These are phyloP conservation scores for Eucidaris tribuloides DNA, from an alignment of 35 echinoderm and acorn worm species.

Conservation along the genomic window DNA sequence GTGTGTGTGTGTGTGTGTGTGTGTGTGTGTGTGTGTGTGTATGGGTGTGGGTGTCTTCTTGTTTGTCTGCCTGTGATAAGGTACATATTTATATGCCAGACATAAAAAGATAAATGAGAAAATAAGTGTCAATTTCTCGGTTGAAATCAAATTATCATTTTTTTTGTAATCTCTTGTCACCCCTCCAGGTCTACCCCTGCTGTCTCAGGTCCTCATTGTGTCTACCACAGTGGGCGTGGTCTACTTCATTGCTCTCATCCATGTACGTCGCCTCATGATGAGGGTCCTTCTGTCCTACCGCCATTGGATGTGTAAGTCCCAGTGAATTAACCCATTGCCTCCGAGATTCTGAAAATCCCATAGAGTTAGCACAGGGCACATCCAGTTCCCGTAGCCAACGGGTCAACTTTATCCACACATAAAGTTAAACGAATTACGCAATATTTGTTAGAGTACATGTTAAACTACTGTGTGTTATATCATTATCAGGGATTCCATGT, in stretches of 20 bases:
- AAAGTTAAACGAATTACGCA: no score
- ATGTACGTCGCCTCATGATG: conserved; percentile 63
- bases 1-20: neutral
- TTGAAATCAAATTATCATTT: neutral
- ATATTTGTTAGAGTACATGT: no score
- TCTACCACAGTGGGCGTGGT: conserved; percentile 52
- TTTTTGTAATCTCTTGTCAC: neutral
- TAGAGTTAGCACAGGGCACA: no score
- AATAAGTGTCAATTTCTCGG: neutral
- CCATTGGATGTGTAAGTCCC: conserved; percentile 73
- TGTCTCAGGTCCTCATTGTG: conserved; percentile 51
- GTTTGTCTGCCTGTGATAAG: neutral
- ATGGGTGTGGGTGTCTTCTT: no score
- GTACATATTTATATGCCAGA: neutral
- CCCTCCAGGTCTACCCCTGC: conserved; percentile 38
- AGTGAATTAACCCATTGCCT: no score
- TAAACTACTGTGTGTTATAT: no score
- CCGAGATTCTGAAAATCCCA: no score
- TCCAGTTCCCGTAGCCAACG: no score
- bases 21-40: neutral
- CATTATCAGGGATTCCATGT: no score
- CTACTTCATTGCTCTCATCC: conserved; percentile 65
- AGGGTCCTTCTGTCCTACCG: conserved; percentile 50
- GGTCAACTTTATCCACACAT: no score
- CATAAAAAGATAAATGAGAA: neutral